Percentiles rank a stretch among this genome's conserved stretches.
Evolutionary conservation across 2,113 vertebrate genomes (phyloP).

Genomic region (Oxyruncus cristatus): DNA sequence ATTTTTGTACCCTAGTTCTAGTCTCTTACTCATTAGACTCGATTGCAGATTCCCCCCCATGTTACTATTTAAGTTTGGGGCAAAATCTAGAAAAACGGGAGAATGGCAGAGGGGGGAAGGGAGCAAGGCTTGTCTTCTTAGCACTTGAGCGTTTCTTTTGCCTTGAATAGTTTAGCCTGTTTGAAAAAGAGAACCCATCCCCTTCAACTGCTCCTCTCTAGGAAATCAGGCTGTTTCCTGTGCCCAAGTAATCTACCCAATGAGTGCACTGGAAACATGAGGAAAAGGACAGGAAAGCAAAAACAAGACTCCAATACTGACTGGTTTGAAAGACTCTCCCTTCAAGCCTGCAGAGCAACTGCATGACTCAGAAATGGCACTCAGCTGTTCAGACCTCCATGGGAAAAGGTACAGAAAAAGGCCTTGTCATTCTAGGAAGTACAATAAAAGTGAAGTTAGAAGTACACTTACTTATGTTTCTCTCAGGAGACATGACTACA

Average conservation of each 20-base stretch:
- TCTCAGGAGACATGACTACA: background rate
- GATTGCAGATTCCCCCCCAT: background rate
- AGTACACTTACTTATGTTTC: background rate
- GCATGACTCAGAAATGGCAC: background rate
- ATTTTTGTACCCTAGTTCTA: background rate
- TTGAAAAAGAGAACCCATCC: background rate
- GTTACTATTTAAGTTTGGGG: background rate
- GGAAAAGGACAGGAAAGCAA: background rate
- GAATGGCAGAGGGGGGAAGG: background rate
- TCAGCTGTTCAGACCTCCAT: background rate
- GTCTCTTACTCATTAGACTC: background rate
- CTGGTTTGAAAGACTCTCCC: background rate
- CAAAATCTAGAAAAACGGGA: background rate
- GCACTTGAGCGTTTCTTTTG: background rate
- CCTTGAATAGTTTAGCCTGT: background rate
- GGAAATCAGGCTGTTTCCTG: background rate
- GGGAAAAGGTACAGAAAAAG: background rate
- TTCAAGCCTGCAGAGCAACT: background rate
- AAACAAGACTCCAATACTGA: background rate
- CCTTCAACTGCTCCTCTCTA: background rate
- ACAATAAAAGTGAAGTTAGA: background rate
- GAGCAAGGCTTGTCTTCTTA: background rate
- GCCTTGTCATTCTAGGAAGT: background rate
- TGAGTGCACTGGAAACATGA: background rate
- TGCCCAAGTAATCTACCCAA: background rate